Base-by-base conservation (phyloP, 37 sponge, comb jelly and placozoan species). In the Petrosia ficiformis region DNA sequence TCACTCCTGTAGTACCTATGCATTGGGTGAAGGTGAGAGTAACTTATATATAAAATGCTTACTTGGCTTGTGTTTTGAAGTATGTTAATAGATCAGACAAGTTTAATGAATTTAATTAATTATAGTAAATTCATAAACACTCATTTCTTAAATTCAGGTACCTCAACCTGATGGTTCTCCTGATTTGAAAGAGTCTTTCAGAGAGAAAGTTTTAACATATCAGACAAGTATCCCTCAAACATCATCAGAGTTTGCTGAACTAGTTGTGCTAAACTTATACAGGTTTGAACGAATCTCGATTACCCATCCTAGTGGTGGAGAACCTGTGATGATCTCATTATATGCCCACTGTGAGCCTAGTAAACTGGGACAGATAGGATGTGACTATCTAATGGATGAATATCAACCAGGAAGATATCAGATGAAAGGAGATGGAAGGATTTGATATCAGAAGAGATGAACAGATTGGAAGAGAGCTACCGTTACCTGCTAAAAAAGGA, bases 11-110 rank as follows among this genome's bases (percentile, higher is more conserved):
- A 24, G 63, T 61, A 5, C 63, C 63, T 11, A 11, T 61, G 28
- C 63, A 61, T 29, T 61, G 63, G 63, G 26, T 61, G 6, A 61
- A 61, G 63, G 63, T 61, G 54, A n/a, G n/a, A n/a, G n/a, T n/a
- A n/a, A n/a, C n/a, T n/a, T n/a, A n/a, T n/a, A n/a, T n/a, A n/a
- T n/a, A n/a, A n/a, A n/a, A n/a, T n/a, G n/a, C n/a, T n/a, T n/a
- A n/a, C n/a, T n/a, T n/a, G n/a, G n/a, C n/a, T n/a, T n/a, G n/a
- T n/a, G n/a, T n/a, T n/a, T n/a, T n/a, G n/a, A n/a, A n/a, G n/a
- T n/a, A n/a, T n/a, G n/a, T n/a, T n/a, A n/a, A n/a, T n/a, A n/a
- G n/a, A n/a, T n/a, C n/a, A n/a, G n/a, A n/a, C n/a, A n/a, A n/a
- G n/a, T n/a, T n/a, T n/a, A n/a, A n/a, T n/a, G n/a, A n/a, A n/a